phyloP scores from a whole-genome alignment of 1,140 invertebrate genomes.

The Zaprionus nigranus region DNA sequence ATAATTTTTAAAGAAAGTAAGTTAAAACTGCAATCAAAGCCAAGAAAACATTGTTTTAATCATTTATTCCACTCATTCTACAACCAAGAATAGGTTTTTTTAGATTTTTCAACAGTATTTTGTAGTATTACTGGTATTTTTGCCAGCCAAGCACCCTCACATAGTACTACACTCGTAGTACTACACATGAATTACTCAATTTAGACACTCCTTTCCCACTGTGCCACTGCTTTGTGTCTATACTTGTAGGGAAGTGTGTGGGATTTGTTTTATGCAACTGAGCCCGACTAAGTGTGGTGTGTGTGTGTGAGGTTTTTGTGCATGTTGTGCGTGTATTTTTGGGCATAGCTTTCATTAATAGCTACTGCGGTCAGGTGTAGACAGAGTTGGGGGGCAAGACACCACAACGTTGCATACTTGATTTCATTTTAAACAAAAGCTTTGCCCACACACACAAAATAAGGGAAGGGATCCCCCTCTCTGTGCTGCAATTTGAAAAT shows the following conservation, averaged over 20 bases:
- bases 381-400: conserved; percentile 12
- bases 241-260: conserved; percentile 4
- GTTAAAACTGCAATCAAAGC: too few relatives aligned
- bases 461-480: background rate
- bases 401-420: conserved; percentile 56
- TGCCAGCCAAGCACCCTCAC: too few relatives aligned
- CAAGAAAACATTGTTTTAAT: too few relatives aligned
- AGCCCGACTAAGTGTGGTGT: background rate
- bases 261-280: background rate
- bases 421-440: conserved; percentile 65
- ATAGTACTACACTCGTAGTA: too few relatives aligned
- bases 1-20: too few relatives aligned
- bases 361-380: conserved; percentile 51
- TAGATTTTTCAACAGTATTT: too few relatives aligned
- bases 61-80: too few relatives aligned
- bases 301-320: background rate
- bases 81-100: too few relatives aligned
- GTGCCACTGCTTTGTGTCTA: background rate
- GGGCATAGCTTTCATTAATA: conserved; percentile 78
- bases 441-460: conserved; percentile 5
- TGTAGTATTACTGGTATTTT: too few relatives aligned
- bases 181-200: background rate
- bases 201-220: conserved; percentile 9
- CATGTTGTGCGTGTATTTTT: conserved; percentile 62
- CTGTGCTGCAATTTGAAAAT: conserved; percentile 67